A percentile compares a stretch with the other conserved stretches of the same genome.
Conservation (phyloP, 2,888 invertebrate species). For the Cantharis rustica region DNA sequence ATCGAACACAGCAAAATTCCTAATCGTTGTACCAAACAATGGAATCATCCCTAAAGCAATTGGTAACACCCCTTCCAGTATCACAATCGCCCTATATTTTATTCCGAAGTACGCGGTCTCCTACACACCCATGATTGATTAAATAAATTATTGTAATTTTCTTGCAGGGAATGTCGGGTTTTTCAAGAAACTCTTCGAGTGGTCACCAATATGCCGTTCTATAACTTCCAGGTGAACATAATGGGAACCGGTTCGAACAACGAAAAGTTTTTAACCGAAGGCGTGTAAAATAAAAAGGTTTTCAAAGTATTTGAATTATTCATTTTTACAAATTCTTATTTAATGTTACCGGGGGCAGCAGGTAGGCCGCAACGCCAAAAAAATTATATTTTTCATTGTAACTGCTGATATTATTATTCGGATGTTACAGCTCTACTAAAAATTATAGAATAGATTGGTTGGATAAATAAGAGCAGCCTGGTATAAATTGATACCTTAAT, state of each 20-base stretch:
- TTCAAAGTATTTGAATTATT: background rate
- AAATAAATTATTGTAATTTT: background rate
- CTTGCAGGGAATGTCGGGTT: constrained; percentile 17
- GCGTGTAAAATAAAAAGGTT: constrained; percentile 13
- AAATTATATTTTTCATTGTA: too few species aligned
- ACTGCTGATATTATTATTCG: too few species aligned
- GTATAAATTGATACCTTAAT: too few species aligned
- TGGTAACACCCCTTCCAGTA: constrained; percentile 5
- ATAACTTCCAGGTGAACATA: constrained; percentile 19
- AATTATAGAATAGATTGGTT: too few species aligned
- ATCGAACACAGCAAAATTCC: background rate
- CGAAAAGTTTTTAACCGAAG: constrained; percentile 31
- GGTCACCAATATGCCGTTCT: constrained; percentile 29
- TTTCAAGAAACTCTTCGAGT: constrained; percentile 29
- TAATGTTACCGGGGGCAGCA: too few species aligned
- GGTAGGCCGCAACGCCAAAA: too few species aligned
- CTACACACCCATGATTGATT: too few species aligned
- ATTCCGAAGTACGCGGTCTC: constrained; percentile 23
- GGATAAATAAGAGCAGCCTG: too few species aligned
- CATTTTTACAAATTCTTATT: too few species aligned
- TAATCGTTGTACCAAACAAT: constrained; percentile 3
- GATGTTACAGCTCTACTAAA: too few species aligned
- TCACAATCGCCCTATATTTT: constrained; percentile 24
- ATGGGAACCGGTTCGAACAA: constrained; percentile 31
- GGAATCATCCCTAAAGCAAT: constrained; percentile 23